Evolutionary conservation across 2,888 invertebrate genomes (phyloP).

Genomic region (Plebejus argus): DNA sequence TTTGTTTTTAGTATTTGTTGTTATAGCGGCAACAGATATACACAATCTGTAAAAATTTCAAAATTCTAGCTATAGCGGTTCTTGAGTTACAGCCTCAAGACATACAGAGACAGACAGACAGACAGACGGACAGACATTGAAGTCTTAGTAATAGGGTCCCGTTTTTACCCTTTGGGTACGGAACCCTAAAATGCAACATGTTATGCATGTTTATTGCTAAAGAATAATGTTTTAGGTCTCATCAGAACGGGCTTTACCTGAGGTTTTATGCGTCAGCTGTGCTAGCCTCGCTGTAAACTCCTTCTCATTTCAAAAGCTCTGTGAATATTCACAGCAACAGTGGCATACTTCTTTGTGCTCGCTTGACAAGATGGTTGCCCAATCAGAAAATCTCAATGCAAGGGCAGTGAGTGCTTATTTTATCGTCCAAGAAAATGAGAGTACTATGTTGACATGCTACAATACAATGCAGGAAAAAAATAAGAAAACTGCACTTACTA

Average conservation of each 20-base stretch:
- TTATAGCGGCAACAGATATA: too few species aligned
- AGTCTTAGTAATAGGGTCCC: too few species aligned
- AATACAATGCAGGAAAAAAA: slow-evolving; percentile 45
- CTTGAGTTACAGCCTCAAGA: too few species aligned
- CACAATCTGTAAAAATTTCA: too few species aligned
- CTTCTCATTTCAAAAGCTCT: slow-evolving; percentile 59
- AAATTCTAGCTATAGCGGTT: too few species aligned
- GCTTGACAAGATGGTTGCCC: slow-evolving; percentile 49
- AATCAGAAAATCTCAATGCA: slow-evolving; percentile 47
- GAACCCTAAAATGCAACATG: too few species aligned
- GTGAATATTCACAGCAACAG: slow-evolving; percentile 51
- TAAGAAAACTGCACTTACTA: slow-evolving; percentile 53
- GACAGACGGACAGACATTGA: too few species aligned
- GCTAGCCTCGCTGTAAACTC: slow-evolving; percentile 54
- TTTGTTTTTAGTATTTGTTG: too few species aligned
- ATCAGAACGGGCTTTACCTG: slow-evolving; percentile 54
- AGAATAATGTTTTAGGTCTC: slow-evolving; percentile 49
- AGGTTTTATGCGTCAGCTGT: slow-evolving; percentile 59
- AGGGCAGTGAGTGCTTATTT: slow-evolving; percentile 54
- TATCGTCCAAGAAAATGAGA: slow-evolving; percentile 52
- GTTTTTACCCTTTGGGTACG: too few species aligned
- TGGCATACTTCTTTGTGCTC: slow-evolving; percentile 53
- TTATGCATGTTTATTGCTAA: neutral
- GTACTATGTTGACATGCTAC: slow-evolving; percentile 55
- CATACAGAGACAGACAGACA: too few species aligned